phyloP scores from a whole-genome alignment of 2,113 vertebrate genomes.

The Cochlearius cochlearius region DNA sequence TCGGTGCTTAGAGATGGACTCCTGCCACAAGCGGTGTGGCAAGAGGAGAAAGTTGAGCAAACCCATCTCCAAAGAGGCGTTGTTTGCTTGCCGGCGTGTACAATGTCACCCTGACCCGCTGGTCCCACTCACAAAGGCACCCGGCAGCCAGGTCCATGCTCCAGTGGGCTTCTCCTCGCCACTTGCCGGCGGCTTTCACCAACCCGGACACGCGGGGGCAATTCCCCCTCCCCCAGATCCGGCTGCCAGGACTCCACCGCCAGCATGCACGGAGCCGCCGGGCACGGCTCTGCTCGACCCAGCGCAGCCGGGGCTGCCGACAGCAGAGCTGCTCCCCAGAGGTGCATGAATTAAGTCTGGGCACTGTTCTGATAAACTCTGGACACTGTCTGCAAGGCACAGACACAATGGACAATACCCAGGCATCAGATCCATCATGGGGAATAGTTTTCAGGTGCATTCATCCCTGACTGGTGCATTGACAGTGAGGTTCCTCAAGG shows the following conservation, averaged over 20 bases:
- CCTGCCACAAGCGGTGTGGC: fast-evolving
- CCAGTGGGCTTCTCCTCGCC: not conserved
- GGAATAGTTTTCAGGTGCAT: not conserved
- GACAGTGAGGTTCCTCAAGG: not conserved
- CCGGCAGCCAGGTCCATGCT: not conserved
- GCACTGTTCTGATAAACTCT: not conserved
- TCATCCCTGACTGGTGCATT: fast-evolving
- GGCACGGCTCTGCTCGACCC: not conserved
- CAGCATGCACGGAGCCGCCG: fast-evolving
- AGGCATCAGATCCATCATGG: not conserved
- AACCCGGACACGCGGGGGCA: not conserved
- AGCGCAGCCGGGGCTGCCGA: not conserved
- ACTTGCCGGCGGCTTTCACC: not conserved
- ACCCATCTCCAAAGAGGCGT: not conserved
- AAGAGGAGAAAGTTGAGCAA: not conserved
- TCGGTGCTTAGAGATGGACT: not conserved
- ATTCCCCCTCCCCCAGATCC: not conserved
- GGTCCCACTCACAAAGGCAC: not conserved
- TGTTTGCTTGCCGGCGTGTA: not conserved
- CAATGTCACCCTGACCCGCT: not conserved
- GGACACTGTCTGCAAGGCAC: not conserved
- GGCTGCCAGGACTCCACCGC: not conserved
- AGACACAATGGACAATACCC: fast-evolving
- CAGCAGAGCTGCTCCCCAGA: not conserved
- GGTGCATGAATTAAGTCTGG: not conserved